These are phyloP conservation scores for Sinosuthora webbiana DNA, from an alignment of 2,113 vertebrate genomes.

Conservation along the genomic window DNA sequence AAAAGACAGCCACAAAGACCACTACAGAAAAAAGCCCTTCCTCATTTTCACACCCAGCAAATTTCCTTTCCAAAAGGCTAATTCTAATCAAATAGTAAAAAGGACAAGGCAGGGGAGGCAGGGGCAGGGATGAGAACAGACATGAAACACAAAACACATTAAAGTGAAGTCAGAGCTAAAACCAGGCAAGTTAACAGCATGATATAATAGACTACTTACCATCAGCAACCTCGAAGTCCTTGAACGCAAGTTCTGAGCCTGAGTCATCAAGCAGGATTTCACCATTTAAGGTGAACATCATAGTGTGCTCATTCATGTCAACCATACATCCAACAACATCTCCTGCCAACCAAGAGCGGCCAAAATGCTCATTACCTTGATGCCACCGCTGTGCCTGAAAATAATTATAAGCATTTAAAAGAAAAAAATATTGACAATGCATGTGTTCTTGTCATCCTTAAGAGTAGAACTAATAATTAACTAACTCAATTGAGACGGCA, in stretches of 20 bases:
- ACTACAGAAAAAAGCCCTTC: background rate
- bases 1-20: background rate
- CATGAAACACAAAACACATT: background rate
- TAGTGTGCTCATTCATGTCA: slow-evolving; percentile 91
- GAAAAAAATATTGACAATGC: background rate
- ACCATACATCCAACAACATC: slow-evolving; percentile 96
- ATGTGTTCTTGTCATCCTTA: background rate
- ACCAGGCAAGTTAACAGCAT: background rate
- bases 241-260: slow-evolving; percentile 93
- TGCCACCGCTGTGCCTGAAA: slow-evolving; percentile 92
- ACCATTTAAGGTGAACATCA: slow-evolving; percentile 96
- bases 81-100: background rate
- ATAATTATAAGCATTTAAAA: background rate
- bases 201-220: slow-evolving; percentile 72
- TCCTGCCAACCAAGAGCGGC: slow-evolving; percentile 87
- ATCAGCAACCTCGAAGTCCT: slow-evolving; percentile 89
- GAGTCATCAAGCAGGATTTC: slow-evolving; percentile 94
- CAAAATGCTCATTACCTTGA: slow-evolving; percentile 95
- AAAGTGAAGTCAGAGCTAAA: background rate
- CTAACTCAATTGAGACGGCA: background rate
- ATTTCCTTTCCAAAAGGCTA: background rate
- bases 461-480: background rate
- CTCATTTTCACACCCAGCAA: background rate
- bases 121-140: accelerated
- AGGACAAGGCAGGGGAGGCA: background rate